Evolutionary conservation across 2,113 vertebrate genomes (phyloP).

Genomic region (Trichechus manatus): DNA sequence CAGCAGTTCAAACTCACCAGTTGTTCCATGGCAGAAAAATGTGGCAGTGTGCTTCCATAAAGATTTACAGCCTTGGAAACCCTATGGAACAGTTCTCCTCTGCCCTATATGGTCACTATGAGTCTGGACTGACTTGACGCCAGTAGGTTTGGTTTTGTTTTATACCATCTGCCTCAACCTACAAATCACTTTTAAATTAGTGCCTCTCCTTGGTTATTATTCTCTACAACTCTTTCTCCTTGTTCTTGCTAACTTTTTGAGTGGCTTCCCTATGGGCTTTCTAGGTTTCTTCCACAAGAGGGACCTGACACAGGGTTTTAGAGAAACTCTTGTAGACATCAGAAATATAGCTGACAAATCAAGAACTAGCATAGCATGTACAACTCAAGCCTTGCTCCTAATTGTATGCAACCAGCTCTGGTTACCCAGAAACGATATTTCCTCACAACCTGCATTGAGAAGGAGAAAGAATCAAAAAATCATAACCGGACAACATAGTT

Average conservation of each 20-base stretch:
- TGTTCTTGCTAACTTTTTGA: neutral
- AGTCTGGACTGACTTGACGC: too few species aligned
- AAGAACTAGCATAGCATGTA: neutral
- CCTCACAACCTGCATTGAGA: neutral
- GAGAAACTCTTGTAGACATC: neutral
- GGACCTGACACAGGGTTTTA: neutral
- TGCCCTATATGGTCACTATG: too few species aligned
- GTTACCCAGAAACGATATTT: neutral
- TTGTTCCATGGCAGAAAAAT: too few species aligned
- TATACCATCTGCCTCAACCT: neutral
- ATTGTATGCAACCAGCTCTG: neutral
- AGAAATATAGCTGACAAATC: neutral
- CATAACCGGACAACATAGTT: too few species aligned
- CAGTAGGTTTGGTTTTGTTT: too few species aligned
- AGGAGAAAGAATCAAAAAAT: neutral
- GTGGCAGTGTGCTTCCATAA: too few species aligned
- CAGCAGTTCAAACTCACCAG: too few species aligned
- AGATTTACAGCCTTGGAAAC: too few species aligned
- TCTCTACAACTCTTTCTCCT: neutral
- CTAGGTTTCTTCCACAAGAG: conserved; percentile 31
- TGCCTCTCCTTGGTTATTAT: neutral
- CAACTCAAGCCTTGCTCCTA: neutral
- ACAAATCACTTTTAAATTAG: neutral
- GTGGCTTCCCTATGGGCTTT: neutral
- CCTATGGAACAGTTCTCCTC: too few species aligned